Percentiles rank a stretch among this genome's conserved stretches.
Evolutionary conservation across 2,888 invertebrate genomes (phyloP).

Genomic region (Cosmia trapezina): DNA sequence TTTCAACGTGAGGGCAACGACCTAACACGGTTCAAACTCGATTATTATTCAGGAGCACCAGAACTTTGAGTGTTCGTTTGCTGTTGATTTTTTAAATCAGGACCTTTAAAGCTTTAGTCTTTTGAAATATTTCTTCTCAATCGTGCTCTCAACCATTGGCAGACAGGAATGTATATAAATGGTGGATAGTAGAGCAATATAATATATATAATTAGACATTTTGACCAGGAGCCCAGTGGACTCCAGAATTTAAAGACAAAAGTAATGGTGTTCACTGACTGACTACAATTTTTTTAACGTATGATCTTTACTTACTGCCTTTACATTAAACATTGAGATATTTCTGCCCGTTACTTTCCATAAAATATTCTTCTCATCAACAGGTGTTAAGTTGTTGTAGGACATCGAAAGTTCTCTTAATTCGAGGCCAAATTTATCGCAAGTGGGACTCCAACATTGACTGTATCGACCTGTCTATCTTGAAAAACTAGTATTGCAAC

Average conservation of each 20-base stretch:
- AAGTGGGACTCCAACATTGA: conserved; percentile 76
- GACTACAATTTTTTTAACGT: background rate
- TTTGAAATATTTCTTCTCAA: background rate
- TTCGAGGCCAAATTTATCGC: conserved; percentile 82
- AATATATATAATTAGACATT: background rate
- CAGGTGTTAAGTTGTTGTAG: conserved; percentile 65
- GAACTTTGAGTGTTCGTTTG: conserved; percentile 21
- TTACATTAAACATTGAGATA: conserved; percentile 1
- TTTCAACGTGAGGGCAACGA: conserved; percentile 68
- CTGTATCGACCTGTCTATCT: conserved; percentile 81
- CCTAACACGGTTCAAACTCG: conserved; percentile 60
- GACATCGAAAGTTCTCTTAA: conserved; percentile 77
- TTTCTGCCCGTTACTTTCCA: conserved; percentile 26
- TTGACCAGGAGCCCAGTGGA: background rate
- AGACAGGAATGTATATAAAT: background rate
- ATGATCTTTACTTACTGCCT: conserved; percentile 8
- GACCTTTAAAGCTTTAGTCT: background rate
- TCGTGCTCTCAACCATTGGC: conserved; percentile 6
- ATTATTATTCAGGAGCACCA: conserved; percentile 52
- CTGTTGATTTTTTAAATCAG: background rate
- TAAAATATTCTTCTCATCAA: conserved; percentile 44
- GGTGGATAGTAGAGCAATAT: background rate
- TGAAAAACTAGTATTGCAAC: conserved; percentile 86
- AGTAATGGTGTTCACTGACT: background rate
- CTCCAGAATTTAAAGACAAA: background rate